Percentiles rank a stretch among this genome's conserved stretches.
Evolutionary conservation across 2,797 vertebrate species (phyloP).

Genomic region (Hypotaenidia philippensis): DNA sequence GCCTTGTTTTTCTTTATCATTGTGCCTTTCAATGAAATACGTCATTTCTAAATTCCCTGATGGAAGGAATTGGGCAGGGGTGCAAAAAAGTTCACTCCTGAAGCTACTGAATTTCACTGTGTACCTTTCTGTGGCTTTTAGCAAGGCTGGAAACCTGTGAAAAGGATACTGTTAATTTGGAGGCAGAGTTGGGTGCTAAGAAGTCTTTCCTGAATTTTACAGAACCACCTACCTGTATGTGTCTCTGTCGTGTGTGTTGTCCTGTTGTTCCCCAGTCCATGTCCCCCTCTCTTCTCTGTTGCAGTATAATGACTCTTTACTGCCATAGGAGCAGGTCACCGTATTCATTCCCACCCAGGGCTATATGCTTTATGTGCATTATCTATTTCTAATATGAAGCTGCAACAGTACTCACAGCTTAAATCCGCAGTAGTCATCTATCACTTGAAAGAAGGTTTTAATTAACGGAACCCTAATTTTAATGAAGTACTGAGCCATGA

Average conservation of each 20-base stretch:
- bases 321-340: background rate
- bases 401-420: background rate
- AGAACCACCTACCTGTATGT: background rate
- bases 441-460: slow-evolving; percentile 39
- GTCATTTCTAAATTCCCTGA: background rate
- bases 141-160: background rate
- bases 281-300: background rate
- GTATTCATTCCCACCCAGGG: background rate
- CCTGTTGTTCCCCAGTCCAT: too few relatives aligned
- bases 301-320: background rate
- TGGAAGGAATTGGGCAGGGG: background rate
- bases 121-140: background rate
- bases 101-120: background rate
- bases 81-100: background rate
- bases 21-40: background rate
- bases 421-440: background rate
- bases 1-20: background rate
- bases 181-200: background rate
- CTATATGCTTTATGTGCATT: background rate
- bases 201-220: background rate
- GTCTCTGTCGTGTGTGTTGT: too few relatives aligned
- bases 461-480: slow-evolving; percentile 54
- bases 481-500: slow-evolving; percentile 23
- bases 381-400: background rate
- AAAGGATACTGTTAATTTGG: background rate